phyloP scores from a whole-genome alignment of 2,888 invertebrate species.

The Catonia carolina region DNA sequence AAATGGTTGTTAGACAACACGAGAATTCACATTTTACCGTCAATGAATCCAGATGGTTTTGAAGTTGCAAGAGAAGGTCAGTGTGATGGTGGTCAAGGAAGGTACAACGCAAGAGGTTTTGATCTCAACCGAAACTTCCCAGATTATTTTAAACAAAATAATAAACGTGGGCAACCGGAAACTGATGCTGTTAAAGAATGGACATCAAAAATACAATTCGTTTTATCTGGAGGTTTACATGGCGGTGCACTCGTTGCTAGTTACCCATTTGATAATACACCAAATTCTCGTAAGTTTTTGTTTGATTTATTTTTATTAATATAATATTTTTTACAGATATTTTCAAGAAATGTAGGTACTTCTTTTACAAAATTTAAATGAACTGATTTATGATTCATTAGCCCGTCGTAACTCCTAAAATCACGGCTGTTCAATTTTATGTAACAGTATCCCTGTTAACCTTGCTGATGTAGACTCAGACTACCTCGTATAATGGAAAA shows the following conservation, averaged over 20 bases:
- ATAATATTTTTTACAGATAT: too few relatives aligned
- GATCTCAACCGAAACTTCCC: slow-evolving; percentile 96
- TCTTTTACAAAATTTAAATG: too few relatives aligned
- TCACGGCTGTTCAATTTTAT: too few relatives aligned
- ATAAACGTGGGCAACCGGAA: slow-evolving; percentile 86
- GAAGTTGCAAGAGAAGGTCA: slow-evolving; percentile 84
- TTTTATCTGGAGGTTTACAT: slow-evolving; percentile 88
- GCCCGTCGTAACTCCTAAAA: too few relatives aligned
- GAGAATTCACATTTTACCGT: slow-evolving; percentile 92
- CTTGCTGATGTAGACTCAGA: too few relatives aligned
- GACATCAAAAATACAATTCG: slow-evolving; percentile 89
- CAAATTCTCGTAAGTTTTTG: slow-evolving; percentile 74
- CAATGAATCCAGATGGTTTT: slow-evolving; percentile 99
- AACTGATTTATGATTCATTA: too few relatives aligned
- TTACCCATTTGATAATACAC: slow-evolving; percentile 95
- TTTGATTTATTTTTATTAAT: too few relatives aligned
- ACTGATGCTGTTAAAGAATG: slow-evolving; percentile 90
- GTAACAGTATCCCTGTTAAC: too few relatives aligned
- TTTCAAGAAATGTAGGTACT: too few relatives aligned
- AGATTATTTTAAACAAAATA: slow-evolving; percentile 85
- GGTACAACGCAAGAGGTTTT: slow-evolving; percentile 80
- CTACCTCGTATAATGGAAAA: too few relatives aligned
- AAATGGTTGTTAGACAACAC: slow-evolving; percentile 90
- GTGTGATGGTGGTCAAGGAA: slow-evolving; percentile 81
- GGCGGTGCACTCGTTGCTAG: slow-evolving; percentile 94